Conservation (phyloP, 2,888 invertebrate species). For the Dilophus febrilis region DNA sequence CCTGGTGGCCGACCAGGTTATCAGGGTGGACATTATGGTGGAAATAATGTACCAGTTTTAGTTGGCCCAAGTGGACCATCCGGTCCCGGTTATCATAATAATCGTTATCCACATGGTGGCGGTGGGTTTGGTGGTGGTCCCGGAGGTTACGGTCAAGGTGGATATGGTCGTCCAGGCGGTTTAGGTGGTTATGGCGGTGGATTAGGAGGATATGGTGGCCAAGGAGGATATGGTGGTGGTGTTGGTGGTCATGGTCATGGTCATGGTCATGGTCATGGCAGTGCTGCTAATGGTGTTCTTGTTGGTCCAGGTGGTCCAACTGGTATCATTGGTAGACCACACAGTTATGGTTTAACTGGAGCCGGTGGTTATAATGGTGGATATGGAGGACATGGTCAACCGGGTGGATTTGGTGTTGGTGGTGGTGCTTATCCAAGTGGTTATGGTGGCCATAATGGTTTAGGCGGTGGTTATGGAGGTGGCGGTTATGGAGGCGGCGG, state of each 20-base stretch:
- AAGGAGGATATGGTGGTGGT: slow-evolving; percentile 1
- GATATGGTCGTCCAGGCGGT: slow-evolving; percentile 34
- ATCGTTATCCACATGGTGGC: background rate
- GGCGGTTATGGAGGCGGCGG: slow-evolving; percentile 4
- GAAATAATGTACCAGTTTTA: background rate
- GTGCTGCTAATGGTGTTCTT: slow-evolving; percentile 21
- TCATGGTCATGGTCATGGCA: slow-evolving; percentile 7
- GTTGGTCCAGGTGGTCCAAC: slow-evolving; percentile 38
- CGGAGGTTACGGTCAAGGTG: slow-evolving; percentile 18
- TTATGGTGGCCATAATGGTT: slow-evolving; percentile 1
- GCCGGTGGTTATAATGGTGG: slow-evolving; percentile 2
- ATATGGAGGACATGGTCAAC: slow-evolving; percentile 7
- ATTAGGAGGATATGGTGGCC: slow-evolving; percentile 7
- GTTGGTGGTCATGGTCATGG: slow-evolving; percentile 7
- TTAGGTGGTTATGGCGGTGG: slow-evolving; percentile 34
- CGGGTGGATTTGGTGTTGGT: slow-evolving; percentile 13
- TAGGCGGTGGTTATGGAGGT: slow-evolving; percentile 1
- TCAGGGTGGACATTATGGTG: background rate
- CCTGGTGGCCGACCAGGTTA: slow-evolving; percentile 11
- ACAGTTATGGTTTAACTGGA: slow-evolving; percentile 3
- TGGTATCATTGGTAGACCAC: slow-evolving; percentile 29
- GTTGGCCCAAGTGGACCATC: background rate
- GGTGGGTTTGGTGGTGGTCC: slow-evolving; percentile 4
- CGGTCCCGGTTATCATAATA: background rate
- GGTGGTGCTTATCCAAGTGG: background rate